These are phyloP conservation scores for Echiichthys vipera DNA, from an alignment of 2,797 vertebrate genomes.

Conservation along the genomic window DNA sequence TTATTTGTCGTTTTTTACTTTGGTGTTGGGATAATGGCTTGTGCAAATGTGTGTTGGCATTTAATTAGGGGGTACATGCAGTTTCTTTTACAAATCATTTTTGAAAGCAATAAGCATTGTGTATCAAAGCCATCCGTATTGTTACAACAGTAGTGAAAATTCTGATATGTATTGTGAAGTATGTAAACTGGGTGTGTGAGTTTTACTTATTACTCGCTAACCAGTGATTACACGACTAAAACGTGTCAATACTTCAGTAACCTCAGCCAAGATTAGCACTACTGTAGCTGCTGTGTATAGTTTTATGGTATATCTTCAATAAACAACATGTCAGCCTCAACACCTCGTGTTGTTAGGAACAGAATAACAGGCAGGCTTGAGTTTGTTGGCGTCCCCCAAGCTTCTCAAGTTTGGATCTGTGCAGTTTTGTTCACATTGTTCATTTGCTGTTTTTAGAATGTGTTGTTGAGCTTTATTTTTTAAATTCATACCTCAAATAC, in stretches of 20 bases:
- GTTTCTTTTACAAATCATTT: conserved; percentile 23
- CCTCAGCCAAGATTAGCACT: conserved; percentile 24
- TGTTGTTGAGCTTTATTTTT: conserved; percentile 31
- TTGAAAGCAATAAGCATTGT: conserved; percentile 72
- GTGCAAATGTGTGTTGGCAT: neutral
- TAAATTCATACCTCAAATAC: conserved; percentile 47
- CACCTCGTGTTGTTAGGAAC: conserved; percentile 1
- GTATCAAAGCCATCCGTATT: conserved; percentile 31
- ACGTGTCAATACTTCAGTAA: conserved; percentile 28
- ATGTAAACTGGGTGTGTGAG: conserved; percentile 1
- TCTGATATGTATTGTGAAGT: conserved; percentile 19
- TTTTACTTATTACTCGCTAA: neutral
- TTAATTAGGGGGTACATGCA: neutral
- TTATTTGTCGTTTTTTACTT: neutral
- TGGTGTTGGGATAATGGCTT: neutral
- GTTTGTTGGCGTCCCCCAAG: conserved; percentile 25
- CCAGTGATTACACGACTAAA: neutral
- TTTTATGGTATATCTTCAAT: conserved; percentile 9
- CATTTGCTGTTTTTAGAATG: conserved; percentile 11
- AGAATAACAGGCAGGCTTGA: neutral
- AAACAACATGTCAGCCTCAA: conserved; percentile 9
- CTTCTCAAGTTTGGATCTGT: conserved; percentile 21
- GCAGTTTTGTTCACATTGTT: conserved; percentile 19
- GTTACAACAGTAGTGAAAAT: conserved; percentile 8
- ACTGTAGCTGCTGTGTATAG: conserved; percentile 27